These are phyloP conservation scores for Nephila pilipes DNA, from an alignment of 1,140 invertebrate genomes.

Conservation along the genomic window DNA sequence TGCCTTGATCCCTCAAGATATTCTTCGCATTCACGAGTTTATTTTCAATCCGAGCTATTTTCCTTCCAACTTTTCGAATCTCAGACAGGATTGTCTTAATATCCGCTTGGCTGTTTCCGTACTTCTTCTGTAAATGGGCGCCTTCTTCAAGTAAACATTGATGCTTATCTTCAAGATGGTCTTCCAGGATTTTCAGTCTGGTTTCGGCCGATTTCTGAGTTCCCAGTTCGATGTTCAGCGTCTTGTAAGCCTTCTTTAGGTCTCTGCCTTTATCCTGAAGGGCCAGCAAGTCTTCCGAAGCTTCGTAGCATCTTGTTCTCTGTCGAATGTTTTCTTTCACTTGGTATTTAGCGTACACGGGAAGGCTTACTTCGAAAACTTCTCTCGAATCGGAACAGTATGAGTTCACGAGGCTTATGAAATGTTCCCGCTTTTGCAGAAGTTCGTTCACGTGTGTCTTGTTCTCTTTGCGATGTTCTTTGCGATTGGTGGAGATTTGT, in stretches of 20 bases:
- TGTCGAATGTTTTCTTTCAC: constrained; percentile 27
- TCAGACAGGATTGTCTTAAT: not conserved
- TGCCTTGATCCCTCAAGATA: not conserved
- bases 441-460: not conserved
- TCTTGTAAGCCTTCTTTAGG: not conserved
- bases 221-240: not conserved
- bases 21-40: not conserved
- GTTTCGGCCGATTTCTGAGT: not conserved
- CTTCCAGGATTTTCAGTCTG: not conserved
- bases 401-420: not conserved
- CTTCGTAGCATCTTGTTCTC: not conserved
- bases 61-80: not conserved
- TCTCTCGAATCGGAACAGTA: not conserved
- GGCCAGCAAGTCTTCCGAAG: not conserved
- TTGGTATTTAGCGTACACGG: constrained; percentile 7
- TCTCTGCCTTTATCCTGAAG: constrained; percentile 7
- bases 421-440: not conserved
- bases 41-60: not conserved
- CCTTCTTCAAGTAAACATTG: not conserved
- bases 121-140: not conserved
- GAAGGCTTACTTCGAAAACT: not conserved
- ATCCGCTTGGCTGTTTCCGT: not conserved
- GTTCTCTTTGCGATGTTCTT: not conserved
- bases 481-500: not conserved
- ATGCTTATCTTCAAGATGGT: not conserved